A percentile compares a stretch with the other conserved stretches of the same genome.
Conservation (phyloP, 1,140 invertebrate genomes). For the Drosophila bipectinata region DNA sequence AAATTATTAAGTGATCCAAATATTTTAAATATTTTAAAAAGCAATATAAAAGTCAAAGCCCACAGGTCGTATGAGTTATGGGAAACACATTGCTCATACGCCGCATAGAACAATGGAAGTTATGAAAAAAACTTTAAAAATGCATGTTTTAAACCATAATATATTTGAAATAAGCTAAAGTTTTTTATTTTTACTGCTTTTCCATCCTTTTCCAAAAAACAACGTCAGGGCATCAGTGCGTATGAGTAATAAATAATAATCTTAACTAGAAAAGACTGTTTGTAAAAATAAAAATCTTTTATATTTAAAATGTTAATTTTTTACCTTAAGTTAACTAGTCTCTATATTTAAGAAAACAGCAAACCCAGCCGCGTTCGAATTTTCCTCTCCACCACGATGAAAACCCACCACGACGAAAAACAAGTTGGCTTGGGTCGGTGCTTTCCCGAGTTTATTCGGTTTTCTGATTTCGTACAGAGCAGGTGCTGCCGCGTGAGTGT, state of each 20-base stretch:
- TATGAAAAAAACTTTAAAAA: too few relatives aligned
- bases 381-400: not conserved
- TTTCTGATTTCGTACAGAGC: constrained; percentile 48
- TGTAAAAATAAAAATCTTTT: too few relatives aligned
- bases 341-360: not conserved
- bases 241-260: too few relatives aligned
- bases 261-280: too few relatives aligned
- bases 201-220: too few relatives aligned
- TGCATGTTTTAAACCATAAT: too few relatives aligned
- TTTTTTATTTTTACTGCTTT: too few relatives aligned
- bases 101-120: not conserved
- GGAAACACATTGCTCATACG: not conserved
- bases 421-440: constrained; percentile 27
- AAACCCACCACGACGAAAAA: constrained; percentile 20
- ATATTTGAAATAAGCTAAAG: too few relatives aligned
- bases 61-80: not conserved
- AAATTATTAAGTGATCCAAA: too few relatives aligned
- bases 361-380: not conserved
- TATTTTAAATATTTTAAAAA: not conserved
- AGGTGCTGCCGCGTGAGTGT: constrained; percentile 58
- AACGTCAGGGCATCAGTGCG: too few relatives aligned
- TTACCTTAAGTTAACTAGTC: not conserved
- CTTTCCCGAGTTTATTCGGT: constrained; percentile 58
- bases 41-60: not conserved
- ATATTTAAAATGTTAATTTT: not conserved